These are phyloP conservation scores for Quiscalus mexicanus DNA, from an alignment of 2,113 vertebrate species.

Conservation along the genomic window DNA sequence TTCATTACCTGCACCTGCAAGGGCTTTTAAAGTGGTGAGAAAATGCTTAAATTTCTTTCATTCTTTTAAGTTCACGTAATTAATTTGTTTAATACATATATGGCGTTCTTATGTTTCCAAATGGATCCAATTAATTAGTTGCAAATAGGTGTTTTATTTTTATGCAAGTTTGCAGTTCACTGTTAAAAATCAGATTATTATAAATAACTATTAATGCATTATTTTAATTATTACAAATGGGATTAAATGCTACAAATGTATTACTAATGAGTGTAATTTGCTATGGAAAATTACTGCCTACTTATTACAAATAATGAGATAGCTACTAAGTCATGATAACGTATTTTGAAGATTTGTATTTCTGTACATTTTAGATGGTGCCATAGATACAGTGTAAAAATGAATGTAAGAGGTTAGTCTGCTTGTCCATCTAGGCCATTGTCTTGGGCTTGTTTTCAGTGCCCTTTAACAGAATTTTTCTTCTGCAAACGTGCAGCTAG, in stretches of 20 bases:
- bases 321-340: neutral
- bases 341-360: neutral
- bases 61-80: neutral
- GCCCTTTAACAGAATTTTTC: neutral
- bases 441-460: neutral
- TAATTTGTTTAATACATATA: neutral
- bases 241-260: neutral
- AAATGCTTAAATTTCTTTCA: neutral
- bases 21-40: slow-evolving; percentile 87
- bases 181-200: neutral
- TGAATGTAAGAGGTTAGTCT: neutral
- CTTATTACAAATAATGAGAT: slow-evolving; percentile 6
- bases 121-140: neutral
- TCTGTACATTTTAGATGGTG: neutral
- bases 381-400: neutral
- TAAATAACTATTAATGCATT: neutral
- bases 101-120: neutral
- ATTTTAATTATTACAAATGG: slow-evolving; percentile 11
- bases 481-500: neutral
- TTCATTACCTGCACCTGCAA: slow-evolving; percentile 85
- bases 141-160: neutral
- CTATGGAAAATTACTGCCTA: neutral
- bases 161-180: neutral
- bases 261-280: neutral
- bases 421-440: neutral